Percentiles rank a stretch among this genome's conserved stretches.
These are phyloP conservation scores for Dendrophyllia cribrosa DNA, from an alignment of 64 coral and sea anemone genomes.

Conservation along the genomic window DNA sequence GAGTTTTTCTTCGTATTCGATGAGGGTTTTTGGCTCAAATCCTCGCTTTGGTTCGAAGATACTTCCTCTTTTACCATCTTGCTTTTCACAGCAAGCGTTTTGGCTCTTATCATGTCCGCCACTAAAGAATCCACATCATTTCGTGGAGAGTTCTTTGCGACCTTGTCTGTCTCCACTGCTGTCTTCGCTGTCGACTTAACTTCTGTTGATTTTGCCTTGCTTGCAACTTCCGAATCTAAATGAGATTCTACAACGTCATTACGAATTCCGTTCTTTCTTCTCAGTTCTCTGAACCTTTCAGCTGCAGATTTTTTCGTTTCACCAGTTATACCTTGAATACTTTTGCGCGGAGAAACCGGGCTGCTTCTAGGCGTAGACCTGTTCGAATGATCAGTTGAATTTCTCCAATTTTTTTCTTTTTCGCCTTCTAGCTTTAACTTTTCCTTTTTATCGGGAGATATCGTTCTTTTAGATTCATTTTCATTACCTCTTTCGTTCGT, in stretches of 20 bases:
- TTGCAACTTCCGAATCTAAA: neutral
- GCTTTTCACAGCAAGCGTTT: neutral
- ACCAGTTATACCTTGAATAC: neutral
- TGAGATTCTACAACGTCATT: neutral
- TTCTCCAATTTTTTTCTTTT: neutral
- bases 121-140: neutral
- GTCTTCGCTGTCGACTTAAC: neutral
- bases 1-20: neutral
- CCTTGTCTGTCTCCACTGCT: neutral
- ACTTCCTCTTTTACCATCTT: neutral
- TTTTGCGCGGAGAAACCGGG: neutral
- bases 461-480: constrained; percentile 1
- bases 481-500: neutral
- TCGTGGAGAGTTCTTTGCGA: neutral
- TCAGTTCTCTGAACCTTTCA: constrained; percentile 33
- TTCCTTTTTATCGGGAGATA: neutral
- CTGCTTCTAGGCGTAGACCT: neutral
- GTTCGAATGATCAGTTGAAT: neutral
- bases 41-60: neutral
- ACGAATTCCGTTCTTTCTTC: neutral
- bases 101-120: neutral
- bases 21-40: neutral
- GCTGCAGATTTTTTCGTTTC: constrained; percentile 27
- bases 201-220: neutral
- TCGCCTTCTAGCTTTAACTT: neutral